phyloP scores from a whole-genome alignment of 2,797 vertebrate species.

The Phataginus tricuspis region DNA sequence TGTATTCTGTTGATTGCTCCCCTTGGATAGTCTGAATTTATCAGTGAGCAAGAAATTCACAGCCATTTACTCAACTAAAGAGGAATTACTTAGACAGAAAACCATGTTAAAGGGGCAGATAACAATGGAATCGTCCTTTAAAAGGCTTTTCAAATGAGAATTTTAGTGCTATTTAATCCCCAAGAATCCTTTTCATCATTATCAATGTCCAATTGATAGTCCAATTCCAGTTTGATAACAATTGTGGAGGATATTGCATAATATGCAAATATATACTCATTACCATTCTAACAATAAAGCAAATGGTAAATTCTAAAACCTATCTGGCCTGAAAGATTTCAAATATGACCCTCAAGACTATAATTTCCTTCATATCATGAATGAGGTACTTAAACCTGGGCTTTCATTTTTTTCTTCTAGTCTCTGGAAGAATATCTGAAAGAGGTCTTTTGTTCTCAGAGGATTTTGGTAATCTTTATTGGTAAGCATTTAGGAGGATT shows the following conservation, averaged over 20 bases:
- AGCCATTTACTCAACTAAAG: conserved; percentile 31
- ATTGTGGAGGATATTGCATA: neutral
- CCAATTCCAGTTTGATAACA: neutral
- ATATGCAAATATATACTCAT: neutral
- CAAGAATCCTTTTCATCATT: neutral
- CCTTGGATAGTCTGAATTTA: neutral
- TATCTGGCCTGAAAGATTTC: neutral
- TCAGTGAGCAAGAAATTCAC: conserved; percentile 15
- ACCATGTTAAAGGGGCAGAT: neutral
- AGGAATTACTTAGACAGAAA: neutral
- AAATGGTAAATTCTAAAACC: neutral
- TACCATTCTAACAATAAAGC: neutral
- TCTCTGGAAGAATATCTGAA: neutral
- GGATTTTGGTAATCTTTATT: neutral
- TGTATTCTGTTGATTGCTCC: neutral
- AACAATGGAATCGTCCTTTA: neutral
- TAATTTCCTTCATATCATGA: neutral
- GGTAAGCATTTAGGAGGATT: neutral
- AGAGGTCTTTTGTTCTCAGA: neutral
- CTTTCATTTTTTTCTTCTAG: neutral
- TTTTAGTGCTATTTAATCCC: neutral
- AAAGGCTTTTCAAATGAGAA: neutral
- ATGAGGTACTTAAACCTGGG: neutral
- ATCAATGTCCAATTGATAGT: neutral
- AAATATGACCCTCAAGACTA: neutral